Evolutionary conservation across 2,888 invertebrate genomes (phyloP).

Genomic region (Serrognathus titanus): DNA sequence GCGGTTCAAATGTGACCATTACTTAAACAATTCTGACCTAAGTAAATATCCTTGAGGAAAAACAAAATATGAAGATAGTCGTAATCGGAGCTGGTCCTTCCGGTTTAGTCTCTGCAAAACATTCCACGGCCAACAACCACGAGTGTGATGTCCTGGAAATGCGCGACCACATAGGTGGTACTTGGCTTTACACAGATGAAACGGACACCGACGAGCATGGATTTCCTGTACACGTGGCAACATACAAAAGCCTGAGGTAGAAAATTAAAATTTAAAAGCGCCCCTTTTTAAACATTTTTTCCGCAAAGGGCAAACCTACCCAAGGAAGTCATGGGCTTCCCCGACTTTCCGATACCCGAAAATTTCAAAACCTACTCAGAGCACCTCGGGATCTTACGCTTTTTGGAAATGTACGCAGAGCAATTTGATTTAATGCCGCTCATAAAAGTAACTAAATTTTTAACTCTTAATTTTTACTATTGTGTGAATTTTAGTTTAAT

Average conservation of each 20-base stretch:
- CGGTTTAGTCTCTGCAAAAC: constrained; percentile 74
- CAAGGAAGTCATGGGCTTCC: constrained; percentile 90
- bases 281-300: neutral
- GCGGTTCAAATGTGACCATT: too few relatives aligned
- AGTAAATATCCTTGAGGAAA: too few relatives aligned
- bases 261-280: neutral
- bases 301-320: constrained; percentile 82
- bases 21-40: too few relatives aligned
- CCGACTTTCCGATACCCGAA: constrained; percentile 76
- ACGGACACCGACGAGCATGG: constrained; percentile 71
- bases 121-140: constrained; percentile 52
- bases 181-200: constrained; percentile 82
- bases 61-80: constrained; percentile 52
- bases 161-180: constrained; percentile 73
- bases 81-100: constrained; percentile 88
- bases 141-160: constrained; percentile 73
- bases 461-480: neutral
- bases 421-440: constrained; percentile 61
- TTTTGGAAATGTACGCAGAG: constrained; percentile 68
- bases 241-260: constrained; percentile 85
- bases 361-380: constrained; percentile 70
- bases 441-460: constrained; percentile 58
- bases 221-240: constrained; percentile 80
- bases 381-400: constrained; percentile 69
- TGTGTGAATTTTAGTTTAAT: constrained; percentile 33